Evolutionary conservation across 2,888 invertebrate genomes (phyloP).

Genomic region (Minunthozetes semirufus): DNA sequence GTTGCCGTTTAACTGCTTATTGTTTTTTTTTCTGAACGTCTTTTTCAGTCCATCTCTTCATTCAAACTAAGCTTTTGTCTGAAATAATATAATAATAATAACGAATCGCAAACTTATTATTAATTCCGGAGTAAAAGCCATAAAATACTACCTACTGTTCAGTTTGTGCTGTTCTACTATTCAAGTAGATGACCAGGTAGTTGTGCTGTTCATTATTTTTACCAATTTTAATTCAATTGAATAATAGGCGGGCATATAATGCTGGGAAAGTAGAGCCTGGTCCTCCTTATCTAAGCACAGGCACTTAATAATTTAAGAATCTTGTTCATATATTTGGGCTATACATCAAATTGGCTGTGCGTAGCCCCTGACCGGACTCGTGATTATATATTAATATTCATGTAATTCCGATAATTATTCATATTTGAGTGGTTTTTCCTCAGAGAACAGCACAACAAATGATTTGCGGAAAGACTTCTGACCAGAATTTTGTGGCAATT

Average conservation of each 20-base stretch:
- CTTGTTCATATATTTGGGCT: background rate
- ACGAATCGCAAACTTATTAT: background rate
- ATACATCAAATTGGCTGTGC: background rate
- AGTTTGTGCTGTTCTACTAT: background rate
- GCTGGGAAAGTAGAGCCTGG: too few species aligned
- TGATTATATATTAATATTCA: slow-evolving; percentile 12
- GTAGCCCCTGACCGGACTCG: background rate
- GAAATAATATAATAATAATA: background rate
- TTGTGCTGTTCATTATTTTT: too few species aligned
- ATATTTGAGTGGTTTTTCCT: background rate
- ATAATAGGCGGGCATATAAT: too few species aligned
- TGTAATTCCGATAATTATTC: slow-evolving; percentile 10
- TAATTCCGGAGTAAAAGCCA: background rate
- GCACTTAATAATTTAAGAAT: background rate
- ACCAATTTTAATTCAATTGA: too few species aligned
- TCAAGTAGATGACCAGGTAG: too few species aligned
- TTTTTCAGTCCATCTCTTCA: background rate
- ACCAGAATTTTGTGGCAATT: too few species aligned
- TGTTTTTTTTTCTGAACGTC: background rate
- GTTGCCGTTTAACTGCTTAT: background rate
- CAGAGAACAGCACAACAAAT: background rate
- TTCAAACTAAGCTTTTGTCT: background rate
- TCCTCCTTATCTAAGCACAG: too few species aligned
- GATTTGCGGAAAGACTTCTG: background rate
- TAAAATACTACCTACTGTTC: slow-evolving; percentile 1